Evolutionary conservation across 2,113 vertebrate species (phyloP), one percentile per base, ranked within the genome.

Genomic region (Anhinga rufa): DNA sequence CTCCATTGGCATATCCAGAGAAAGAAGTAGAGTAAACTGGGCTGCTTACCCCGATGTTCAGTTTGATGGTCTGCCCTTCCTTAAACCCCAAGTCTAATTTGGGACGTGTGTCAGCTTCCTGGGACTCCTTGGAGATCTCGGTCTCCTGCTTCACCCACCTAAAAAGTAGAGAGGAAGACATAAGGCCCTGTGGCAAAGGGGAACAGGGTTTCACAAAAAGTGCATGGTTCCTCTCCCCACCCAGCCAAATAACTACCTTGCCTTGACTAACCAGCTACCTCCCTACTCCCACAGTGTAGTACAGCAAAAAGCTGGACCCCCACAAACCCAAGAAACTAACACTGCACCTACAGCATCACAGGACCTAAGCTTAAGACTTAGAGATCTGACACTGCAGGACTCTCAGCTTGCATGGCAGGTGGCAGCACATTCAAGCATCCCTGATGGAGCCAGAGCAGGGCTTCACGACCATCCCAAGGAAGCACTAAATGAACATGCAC

Each of bases 71-170:
- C 96, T 99, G 99, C 51, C 99, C 99, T 96, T 99, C 99, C 98
- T 99, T 99, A 96, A 99, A 99, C 48, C 99, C 99, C 44, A 99
- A 97, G 95, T 99, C 99, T 94, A 99, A 98, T 94, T 99, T 99
- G 36, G 99, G 99, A 88, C 98, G 98, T n/a, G 93, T 95, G 92
- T 99, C 99, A 95, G 98, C 98, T 90, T 98, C 97, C 95, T 99
- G 98, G 57, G 98, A 99, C 91, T 99, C 99, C 95, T 98, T 99
- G 72, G 96, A 99, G 54, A 99, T 98, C 91, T 99, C 99, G 36
- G 98, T 95, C 89, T 99, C 99, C 93, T 99, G 99, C 95, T 99
- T 99, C 42, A 99, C 99, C 99, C 99, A 99, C 97, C 99, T 99
- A 78, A 70, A 92, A 90, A 88, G 29, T 93, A 65, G 34, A 96